Conservation (phyloP, 2,797 vertebrate species). For the Fistularia commersonii region DNA sequence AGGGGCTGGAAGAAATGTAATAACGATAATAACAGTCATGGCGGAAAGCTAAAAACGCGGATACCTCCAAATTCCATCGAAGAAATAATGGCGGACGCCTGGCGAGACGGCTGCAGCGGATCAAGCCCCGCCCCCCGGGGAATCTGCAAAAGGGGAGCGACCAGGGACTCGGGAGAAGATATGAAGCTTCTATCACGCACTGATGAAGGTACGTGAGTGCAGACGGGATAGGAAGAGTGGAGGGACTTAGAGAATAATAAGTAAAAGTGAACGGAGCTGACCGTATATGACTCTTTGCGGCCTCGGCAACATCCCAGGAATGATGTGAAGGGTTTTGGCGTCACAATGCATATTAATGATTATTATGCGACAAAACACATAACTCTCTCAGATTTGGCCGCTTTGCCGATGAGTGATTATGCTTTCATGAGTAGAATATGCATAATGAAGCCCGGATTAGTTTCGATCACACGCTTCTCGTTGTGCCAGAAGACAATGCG, state of each 20-base stretch:
- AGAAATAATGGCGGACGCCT: too few relatives aligned
- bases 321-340: neutral
- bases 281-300: neutral
- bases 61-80: too few relatives aligned
- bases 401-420: slow-evolving; percentile 47
- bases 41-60: too few relatives aligned
- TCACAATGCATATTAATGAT: slow-evolving; percentile 34
- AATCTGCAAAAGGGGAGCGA: too few relatives aligned
- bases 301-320: neutral
- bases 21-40: too few relatives aligned
- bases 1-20: too few relatives aligned
- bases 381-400: slow-evolving; percentile 50
- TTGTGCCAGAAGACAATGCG: slow-evolving; percentile 10
- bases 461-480: slow-evolving; percentile 9
- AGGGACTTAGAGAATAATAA: slow-evolving; percentile 2
- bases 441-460: slow-evolving; percentile 31
- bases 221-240: neutral
- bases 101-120: too few relatives aligned
- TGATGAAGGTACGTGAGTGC: too few relatives aligned
- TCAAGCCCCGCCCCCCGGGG: too few relatives aligned
- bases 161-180: too few relatives aligned
- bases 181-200: too few relatives aligned
- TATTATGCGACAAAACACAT: slow-evolving; percentile 42
- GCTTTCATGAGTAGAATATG: slow-evolving; percentile 27
- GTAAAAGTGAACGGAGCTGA: neutral